Base-by-base conservation (phyloP, 2,888 invertebrate genomes). In the Erebia palarica region DNA sequence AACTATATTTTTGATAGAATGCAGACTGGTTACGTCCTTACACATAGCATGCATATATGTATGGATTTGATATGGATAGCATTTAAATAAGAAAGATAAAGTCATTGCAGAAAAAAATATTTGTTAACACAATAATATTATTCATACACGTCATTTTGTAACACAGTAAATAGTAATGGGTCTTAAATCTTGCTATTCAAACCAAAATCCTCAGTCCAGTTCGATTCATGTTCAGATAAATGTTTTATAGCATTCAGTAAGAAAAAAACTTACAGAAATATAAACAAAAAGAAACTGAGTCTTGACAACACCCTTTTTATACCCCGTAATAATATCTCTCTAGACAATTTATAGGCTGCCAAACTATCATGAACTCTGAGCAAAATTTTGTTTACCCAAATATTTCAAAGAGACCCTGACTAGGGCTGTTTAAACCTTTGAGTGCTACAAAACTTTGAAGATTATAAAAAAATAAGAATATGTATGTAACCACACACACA, bases 351-450 rank as follows among this genome's bases (percentile, higher is more conserved):
- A 59, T 58, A 67, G 27, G 67, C 21, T 53, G 57, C 44, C 57
- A 44, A 61, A 69, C 57, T 69, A 57, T 65, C 63, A 74, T 70
- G 57, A 59, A 42, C 55, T 51, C 59, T 44, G 44, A 36, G 58
- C 59, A 60, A 69, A 75, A 74, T 72, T 75, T 72, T 71, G 69
- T 75, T 72, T 69, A 69, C 51, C 55, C 69, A 42, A 70, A 68
- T 67, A 74, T 74, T 75, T 72, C 72, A 72, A 72, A 74, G 63
- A 68, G 10, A 8, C 49, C n/a, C 59, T 59, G 36, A 67, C 47
- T 67, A 67, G 67, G 67, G 67, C 49, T 67, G 67, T 49, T 10
- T 49, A 13, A 59, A 49, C 11, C 14, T 63, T 58, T n/a, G 11
- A 51, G 11, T 27, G 8, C 55, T 13, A 16, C 14, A 65, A 42